Conservation (phyloP, 2,888 invertebrate genomes). For the Agrochola lota region DNA sequence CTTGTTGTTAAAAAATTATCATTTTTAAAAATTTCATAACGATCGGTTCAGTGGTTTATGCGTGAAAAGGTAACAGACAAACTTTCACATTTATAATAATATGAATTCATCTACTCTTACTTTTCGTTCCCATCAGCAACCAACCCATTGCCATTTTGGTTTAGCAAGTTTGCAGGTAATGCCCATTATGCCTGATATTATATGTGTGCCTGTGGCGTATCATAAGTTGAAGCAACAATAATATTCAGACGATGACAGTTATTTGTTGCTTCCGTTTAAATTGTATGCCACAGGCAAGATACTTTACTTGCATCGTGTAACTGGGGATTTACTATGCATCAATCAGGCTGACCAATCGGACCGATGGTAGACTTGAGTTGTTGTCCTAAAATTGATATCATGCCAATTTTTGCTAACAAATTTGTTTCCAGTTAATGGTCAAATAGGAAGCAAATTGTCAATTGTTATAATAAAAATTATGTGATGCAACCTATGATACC, state of each 20-base stretch:
- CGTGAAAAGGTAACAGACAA: not conserved
- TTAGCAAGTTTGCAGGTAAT: not conserved
- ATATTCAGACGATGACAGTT: not conserved
- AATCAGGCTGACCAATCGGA: not conserved
- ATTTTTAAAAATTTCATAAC: no score
- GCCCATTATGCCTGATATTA: not conserved
- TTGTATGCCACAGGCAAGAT: not conserved
- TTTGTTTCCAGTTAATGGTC: not conserved
- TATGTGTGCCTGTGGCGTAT: not conserved
- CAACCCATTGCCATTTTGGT: not conserved
- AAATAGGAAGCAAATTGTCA: not conserved
- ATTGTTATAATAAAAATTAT: not conserved
- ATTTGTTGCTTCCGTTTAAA: not conserved
- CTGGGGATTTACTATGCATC: not conserved
- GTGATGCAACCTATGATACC: not conserved
- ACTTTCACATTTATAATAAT: not conserved
- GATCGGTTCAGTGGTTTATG: not conserved
- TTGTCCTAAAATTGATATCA: no score
- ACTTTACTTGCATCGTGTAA: not conserved
- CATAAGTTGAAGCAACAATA: not conserved
- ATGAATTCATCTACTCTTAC: not conserved
- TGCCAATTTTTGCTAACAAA: not conserved
- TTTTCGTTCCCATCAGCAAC: not conserved
- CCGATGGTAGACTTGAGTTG: no score
- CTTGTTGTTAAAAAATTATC: not conserved